phyloP scores from a whole-genome alignment of 2,113 vertebrate genomes.

The Charina bottae region DNA sequence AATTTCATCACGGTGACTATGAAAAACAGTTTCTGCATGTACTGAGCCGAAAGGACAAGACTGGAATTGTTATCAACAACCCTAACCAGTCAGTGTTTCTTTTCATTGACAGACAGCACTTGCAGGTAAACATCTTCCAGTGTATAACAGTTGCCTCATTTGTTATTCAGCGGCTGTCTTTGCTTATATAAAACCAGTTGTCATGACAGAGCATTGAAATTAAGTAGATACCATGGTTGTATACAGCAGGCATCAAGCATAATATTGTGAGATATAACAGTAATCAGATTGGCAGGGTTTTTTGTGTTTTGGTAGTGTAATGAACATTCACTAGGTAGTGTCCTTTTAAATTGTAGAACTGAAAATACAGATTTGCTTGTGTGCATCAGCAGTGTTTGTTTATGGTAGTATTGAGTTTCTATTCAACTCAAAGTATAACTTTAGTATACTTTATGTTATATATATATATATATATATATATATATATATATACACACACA shows the following conservation, averaged over 20 bases:
- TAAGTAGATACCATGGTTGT: not conserved
- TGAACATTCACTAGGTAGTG: not conserved
- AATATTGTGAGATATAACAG: not conserved
- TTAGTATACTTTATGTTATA: too few species aligned
- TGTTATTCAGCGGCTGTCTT: not conserved
- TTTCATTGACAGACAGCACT: constrained; percentile 98
- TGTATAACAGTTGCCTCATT: not conserved
- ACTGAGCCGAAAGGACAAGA: constrained; percentile 98
- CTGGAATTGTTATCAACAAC: constrained; percentile 92
- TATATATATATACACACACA: too few species aligned
- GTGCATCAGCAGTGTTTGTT: not conserved
- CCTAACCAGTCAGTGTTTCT: constrained; percentile 97
- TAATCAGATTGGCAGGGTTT: not conserved
- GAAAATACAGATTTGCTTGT: not conserved
- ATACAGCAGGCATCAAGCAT: not conserved
- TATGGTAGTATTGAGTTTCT: not conserved
- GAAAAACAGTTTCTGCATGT: constrained; percentile 99
- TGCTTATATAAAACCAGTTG: not conserved
- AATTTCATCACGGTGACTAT: constrained; percentile 99
- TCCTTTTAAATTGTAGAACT: not conserved
- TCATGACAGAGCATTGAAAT: not conserved
- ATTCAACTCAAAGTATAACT: not conserved
- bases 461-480: too few species aligned
- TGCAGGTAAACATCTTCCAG: constrained; percentile 80
- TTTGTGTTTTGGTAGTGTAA: not conserved